Evolutionary conservation across 2,888 invertebrate species (phyloP).

Genomic region (Candidula unifasciata): DNA sequence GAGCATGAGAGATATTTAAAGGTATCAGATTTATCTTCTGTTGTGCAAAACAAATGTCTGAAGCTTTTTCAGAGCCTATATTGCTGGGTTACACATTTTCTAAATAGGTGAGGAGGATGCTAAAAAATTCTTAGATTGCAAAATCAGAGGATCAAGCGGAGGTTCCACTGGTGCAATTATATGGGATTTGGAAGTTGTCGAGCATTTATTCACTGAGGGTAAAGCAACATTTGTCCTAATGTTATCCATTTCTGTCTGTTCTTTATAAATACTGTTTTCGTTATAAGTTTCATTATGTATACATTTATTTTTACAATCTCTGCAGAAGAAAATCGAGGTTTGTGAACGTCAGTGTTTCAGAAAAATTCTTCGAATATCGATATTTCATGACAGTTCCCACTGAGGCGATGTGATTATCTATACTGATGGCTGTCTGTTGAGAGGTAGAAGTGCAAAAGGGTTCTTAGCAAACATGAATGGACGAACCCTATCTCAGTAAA

Average conservation of each 20-base stretch:
- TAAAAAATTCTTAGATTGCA: conserved; percentile 76
- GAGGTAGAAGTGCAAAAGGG: too few relatives aligned
- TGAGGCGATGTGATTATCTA: too few relatives aligned
- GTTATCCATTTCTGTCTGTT: neutral
- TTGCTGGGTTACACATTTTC: neutral
- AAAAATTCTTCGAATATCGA: too few relatives aligned
- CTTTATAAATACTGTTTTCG: neutral
- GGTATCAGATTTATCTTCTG: too few relatives aligned
- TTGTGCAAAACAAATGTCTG: too few relatives aligned
- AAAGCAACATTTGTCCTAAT: conserved; percentile 41
- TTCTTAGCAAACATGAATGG: too few relatives aligned
- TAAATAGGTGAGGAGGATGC: conserved; percentile 70
- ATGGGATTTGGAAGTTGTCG: conserved; percentile 74
- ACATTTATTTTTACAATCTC: neutral
- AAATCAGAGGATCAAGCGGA: conserved; percentile 75
- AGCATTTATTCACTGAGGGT: conserved; percentile 74
- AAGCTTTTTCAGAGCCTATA: too few relatives aligned
- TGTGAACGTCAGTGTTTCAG: too few relatives aligned
- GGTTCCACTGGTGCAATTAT: conserved; percentile 75
- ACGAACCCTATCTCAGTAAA: too few relatives aligned
- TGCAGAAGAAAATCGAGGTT: neutral
- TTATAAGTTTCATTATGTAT: neutral
- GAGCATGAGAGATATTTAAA: too few relatives aligned
- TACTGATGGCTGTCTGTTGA: too few relatives aligned
- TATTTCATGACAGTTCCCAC: too few relatives aligned